Evolutionary conservation across 2,113 vertebrate genomes (phyloP), one percentile per base, ranked within the genome.

Genomic region (Amphilophus citrinellus): DNA sequence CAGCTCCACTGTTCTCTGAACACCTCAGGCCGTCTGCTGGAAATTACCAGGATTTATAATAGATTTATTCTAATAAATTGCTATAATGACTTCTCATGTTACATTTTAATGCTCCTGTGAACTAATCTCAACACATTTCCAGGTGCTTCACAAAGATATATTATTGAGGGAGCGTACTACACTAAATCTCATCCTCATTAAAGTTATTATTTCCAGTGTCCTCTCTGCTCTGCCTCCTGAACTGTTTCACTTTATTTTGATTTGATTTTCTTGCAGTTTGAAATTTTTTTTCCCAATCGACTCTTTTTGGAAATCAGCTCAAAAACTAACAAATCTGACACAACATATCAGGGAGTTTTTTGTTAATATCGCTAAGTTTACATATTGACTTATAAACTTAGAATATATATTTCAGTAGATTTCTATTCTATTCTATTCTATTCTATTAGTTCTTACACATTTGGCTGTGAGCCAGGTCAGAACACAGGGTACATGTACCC

Each of bases 31-130:
- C 37, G 50, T 61, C 79, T 35, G 82, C 24, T 87, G 86, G 84
- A 82, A 60, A 61, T 22, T 15, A 75, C 14, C 27, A 20, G 77
- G 79, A 57, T 85, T 84, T 79, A 82, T 73, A 80, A 88, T 75
- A 76, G 80, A 89, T 87, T 84, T 84, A 77, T 88, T 81, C 77
- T 77, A 88, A 92, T 88, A 90, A 92, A 88, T 87, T 81, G 76
- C 61, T 59, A 0, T 85, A 92, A 90, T 90, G 84, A 85, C 84
- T 73, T 65, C 61, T 82, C 61, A n/a, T 79, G 86, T 85, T 87
- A 81, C 76, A 85, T 85, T 90, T 88, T 85, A 88, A 88, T 88
- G 77, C 80, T 83, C 77, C 63, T 4, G 32, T 79, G 82, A 80
- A 82, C 84, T 17, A 50, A 84, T 88, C 73, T 37, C 47, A 1